Base-by-base conservation (phyloP, 1,140 invertebrate species). In the Asbolus verrucosus region DNA sequence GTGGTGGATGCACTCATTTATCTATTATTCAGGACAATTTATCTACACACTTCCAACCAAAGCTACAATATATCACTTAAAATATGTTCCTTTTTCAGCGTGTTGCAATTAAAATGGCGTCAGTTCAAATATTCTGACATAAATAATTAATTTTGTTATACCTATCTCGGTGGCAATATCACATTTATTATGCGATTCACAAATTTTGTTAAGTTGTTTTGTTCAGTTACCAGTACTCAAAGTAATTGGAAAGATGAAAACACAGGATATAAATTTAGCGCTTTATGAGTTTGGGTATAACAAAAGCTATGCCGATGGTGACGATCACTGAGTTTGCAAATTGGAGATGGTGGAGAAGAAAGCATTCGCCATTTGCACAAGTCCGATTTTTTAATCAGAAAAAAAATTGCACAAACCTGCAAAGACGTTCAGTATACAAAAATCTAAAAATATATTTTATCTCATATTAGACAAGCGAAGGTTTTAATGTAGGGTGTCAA, bases 201-300 rank as follows among this genome's bases (percentile, higher is more conserved):
- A 46, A 46, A 46, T 46, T 46, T 19, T 46, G 41, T 46, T 46
- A 46, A 16, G 41, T 14, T 41, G 39, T 8, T 3, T 46, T 46
- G 41, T 46, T 46, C 41, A 18, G 41, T 46, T 46, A 19, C 14
- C 41, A 18, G 41, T 46, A 46, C 41, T 46, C 41, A 18, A 16
- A 46, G 41, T 46, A 46, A 46, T 46, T 46, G 41, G 41, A 46
- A 46, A 46, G 41, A 46, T 46, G 41, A 16, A 46, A 46, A 46
- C 19, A 46, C 41, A 16, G 41, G 16, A 46, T 46, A 46, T 46
- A 46, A 46, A 46, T 46, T 46, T 46, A 46, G 41, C 41, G 41
- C 41, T 46, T 46, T 46, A 46, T 46, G 41, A 46, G 41, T 46
- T 46, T 8, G 41, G 16, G 19, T 46, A 46, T 46, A 46, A 46